phyloP scores from a whole-genome alignment of 2,888 invertebrate species.

The Hedya salicella region DNA sequence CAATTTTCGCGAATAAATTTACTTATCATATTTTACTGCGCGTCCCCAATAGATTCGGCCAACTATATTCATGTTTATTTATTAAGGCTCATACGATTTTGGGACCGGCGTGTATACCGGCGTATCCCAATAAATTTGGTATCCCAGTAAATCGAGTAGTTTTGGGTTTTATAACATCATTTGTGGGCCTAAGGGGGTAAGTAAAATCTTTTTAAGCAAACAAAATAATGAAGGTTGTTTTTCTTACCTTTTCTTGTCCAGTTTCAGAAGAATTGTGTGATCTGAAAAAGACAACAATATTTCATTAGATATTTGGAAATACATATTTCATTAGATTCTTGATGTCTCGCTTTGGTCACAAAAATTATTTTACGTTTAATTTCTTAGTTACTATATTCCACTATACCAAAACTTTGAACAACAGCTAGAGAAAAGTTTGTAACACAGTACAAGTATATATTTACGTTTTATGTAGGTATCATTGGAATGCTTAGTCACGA shows the following conservation, averaged over 20 bases:
- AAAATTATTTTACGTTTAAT: too few relatives aligned
- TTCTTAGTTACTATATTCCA: too few relatives aligned
- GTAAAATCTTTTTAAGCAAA: background rate
- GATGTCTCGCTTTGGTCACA: too few relatives aligned
- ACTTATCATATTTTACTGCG: conserved; percentile 68
- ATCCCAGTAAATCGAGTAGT: conserved; percentile 46
- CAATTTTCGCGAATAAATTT: conserved; percentile 63
- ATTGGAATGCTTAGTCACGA: too few relatives aligned
- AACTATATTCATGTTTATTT: conserved; percentile 70
- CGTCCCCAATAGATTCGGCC: conserved; percentile 53
- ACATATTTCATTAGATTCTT: too few relatives aligned
- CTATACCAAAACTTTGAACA: too few relatives aligned
- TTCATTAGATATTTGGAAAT: background rate
- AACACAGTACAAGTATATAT: too few relatives aligned
- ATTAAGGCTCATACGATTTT: conserved; percentile 59
- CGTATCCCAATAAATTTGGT: conserved; percentile 50
- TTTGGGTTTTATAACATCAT: conserved; percentile 38
- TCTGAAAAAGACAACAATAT: conserved; percentile 19
- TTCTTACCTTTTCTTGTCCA: conserved; percentile 24
- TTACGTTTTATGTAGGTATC: too few relatives aligned
- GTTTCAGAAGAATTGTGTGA: conserved; percentile 5
- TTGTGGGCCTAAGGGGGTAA: background rate
- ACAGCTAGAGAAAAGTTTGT: too few relatives aligned
- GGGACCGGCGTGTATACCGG: conserved; percentile 36
- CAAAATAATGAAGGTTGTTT: conserved; percentile 4